Evolutionary conservation across 2,797 vertebrate species (phyloP).

Genomic region (Tauraco hartlaubi): DNA sequence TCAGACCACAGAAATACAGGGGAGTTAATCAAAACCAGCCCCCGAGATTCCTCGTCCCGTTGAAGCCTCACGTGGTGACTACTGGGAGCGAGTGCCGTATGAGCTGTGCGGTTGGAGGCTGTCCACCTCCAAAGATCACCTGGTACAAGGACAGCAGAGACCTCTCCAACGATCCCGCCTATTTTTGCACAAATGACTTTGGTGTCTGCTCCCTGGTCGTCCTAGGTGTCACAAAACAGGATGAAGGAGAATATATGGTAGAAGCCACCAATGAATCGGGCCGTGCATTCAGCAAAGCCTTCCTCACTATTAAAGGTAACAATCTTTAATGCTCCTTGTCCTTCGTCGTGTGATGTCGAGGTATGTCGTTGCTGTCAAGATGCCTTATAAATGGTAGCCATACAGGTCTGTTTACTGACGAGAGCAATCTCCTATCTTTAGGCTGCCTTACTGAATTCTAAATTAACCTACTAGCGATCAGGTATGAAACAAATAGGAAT

Average conservation of each 20-base stretch:
- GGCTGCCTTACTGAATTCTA: not conserved
- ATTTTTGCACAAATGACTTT: slow-evolving; percentile 85
- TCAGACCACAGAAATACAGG: slow-evolving; percentile 69
- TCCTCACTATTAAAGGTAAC: slow-evolving; percentile 86
- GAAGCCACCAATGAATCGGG: slow-evolving; percentile 85
- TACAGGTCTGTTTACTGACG: not conserved
- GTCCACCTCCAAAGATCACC: slow-evolving; percentile 84
- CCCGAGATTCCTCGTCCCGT: slow-evolving; percentile 83
- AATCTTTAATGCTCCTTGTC: not conserved
- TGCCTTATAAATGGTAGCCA: not conserved
- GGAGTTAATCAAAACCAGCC: slow-evolving; percentile 78
- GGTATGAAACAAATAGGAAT: not conserved
- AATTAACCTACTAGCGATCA: not conserved
- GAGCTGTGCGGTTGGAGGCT: slow-evolving; percentile 90
- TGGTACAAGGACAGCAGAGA: slow-evolving; percentile 87
- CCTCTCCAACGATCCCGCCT: slow-evolving; percentile 82
- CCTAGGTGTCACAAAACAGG: slow-evolving; percentile 77
- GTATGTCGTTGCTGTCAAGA: not conserved
- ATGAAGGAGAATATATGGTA: slow-evolving; percentile 84
- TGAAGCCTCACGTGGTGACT: slow-evolving; percentile 87
- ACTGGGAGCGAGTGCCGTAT: slow-evolving; percentile 87
- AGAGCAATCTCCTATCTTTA: not conserved
- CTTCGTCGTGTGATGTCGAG: not conserved
- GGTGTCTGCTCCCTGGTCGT: slow-evolving; percentile 90
- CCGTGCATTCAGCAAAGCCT: slow-evolving; percentile 80